These are phyloP conservation scores for Aulostomus chinensis DNA, from an alignment of 2,797 vertebrate species.

Conservation along the genomic window DNA sequence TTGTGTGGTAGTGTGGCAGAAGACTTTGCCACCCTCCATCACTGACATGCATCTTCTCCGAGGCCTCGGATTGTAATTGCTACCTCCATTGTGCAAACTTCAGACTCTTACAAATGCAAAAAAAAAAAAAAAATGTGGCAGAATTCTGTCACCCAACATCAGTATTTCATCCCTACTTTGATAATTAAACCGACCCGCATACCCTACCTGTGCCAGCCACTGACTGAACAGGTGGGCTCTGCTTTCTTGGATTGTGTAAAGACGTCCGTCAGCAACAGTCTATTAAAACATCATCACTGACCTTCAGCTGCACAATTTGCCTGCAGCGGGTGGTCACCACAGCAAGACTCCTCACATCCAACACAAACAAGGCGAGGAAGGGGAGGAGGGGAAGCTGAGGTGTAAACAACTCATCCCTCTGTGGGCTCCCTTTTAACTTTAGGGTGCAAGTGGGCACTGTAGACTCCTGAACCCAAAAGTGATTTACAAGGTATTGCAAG, in stretches of 20 bases:
- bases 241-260: conserved; percentile 13
- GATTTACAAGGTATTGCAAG: too few species aligned
- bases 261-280: conserved; percentile 53
- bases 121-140: too few species aligned
- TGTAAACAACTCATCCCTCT: too few species aligned
- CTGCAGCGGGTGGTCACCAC: conserved; percentile 44
- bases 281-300: conserved; percentile 48
- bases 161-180: conserved; percentile 8
- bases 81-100: too few species aligned
- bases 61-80: too few species aligned
- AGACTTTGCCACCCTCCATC: too few species aligned
- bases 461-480: too few species aligned
- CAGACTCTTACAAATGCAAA: too few species aligned
- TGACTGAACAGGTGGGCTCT: conserved; percentile 29
- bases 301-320: conserved; percentile 18
- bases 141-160: neutral
- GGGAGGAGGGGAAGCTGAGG: too few species aligned
- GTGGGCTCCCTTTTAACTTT: too few species aligned
- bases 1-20: conserved; percentile 38
- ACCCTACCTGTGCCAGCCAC: conserved; percentile 10
- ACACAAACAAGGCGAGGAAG: conserved; percentile 24
- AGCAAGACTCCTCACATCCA: conserved; percentile 5
- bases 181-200: conserved; percentile 2
- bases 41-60: conserved; percentile 21
- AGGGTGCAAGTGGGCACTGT: too few species aligned